phyloP scores from a whole-genome alignment of 1,140 invertebrate species.

The Papilio polyxenes region DNA sequence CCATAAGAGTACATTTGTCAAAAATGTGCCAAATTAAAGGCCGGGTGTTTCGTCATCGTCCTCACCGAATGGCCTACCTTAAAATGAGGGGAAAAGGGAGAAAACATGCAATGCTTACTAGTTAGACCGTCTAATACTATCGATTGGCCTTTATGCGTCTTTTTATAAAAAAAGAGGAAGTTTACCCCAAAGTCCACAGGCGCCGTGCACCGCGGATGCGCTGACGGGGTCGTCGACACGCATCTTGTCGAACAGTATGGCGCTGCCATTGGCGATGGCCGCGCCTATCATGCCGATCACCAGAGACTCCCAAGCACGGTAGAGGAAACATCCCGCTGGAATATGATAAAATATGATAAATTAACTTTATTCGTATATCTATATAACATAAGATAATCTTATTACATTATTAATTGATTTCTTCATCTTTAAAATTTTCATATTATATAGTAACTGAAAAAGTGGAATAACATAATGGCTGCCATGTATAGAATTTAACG shows the following conservation, averaged over 20 bases:
- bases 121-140: no score
- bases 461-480: no score
- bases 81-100: not conserved
- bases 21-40: not conserved
- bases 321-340: conserved; percentile 92
- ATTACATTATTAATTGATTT: no score
- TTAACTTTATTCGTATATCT: no score
- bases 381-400: no score
- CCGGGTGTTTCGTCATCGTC: no score
- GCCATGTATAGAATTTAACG: no score
- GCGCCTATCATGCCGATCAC: conserved; percentile 91
- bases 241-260: conserved; percentile 88
- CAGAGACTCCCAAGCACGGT: conserved; percentile 91
- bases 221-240: conserved; percentile 95
- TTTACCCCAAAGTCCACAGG: conserved; percentile 85
- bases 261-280: conserved; percentile 84
- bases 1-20: not conserved
- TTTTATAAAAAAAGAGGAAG: not conserved
- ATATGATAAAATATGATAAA: conserved; percentile 34
- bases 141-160: not conserved
- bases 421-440: no score
- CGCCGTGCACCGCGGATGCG: conserved; percentile 92
- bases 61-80: no score
- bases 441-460: no score
- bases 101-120: no score